These are phyloP conservation scores for Rhadinocentrus ornatus DNA, from an alignment of 2,797 vertebrate genomes.

Conservation along the genomic window DNA sequence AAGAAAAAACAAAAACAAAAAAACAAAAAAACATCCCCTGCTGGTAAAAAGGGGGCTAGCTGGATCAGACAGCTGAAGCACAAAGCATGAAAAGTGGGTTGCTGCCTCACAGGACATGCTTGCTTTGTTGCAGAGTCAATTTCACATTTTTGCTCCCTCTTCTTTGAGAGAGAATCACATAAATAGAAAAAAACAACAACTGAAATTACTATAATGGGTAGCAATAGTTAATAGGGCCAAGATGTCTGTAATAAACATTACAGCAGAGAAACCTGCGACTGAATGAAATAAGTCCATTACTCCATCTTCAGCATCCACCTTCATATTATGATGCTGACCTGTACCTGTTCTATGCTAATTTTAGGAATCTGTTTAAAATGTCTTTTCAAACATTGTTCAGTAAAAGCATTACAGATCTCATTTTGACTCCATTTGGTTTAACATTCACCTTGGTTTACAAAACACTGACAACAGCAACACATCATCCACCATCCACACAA, in stretches of 20 bases:
- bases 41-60: constrained; percentile 28
- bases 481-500: constrained; percentile 37
- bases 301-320: constrained; percentile 14
- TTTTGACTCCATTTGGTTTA: constrained; percentile 54
- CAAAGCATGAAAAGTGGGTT: constrained; percentile 41
- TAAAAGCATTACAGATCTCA: constrained; percentile 20
- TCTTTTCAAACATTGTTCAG: constrained; percentile 21
- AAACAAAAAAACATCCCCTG: constrained; percentile 24
- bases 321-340: constrained; percentile 31
- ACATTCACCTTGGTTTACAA: constrained; percentile 46
- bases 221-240: constrained; percentile 26
- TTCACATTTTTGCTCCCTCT: constrained; percentile 46
- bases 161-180: constrained; percentile 38
- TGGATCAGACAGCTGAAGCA: constrained; percentile 48
- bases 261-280: constrained; percentile 25
- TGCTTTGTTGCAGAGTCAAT: constrained; percentile 58
- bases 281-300: constrained; percentile 50
- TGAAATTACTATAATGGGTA: constrained; percentile 42
- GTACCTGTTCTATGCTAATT: constrained; percentile 34
- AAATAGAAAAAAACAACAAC: constrained; percentile 22
- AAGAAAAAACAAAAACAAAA: constrained; percentile 24
- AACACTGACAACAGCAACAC: constrained; percentile 43
- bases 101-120: constrained; percentile 48
- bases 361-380: constrained; percentile 23
- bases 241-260: constrained; percentile 40